Base-by-base conservation (phyloP, 2,888 invertebrate genomes). In the Prosapia bicincta region DNA sequence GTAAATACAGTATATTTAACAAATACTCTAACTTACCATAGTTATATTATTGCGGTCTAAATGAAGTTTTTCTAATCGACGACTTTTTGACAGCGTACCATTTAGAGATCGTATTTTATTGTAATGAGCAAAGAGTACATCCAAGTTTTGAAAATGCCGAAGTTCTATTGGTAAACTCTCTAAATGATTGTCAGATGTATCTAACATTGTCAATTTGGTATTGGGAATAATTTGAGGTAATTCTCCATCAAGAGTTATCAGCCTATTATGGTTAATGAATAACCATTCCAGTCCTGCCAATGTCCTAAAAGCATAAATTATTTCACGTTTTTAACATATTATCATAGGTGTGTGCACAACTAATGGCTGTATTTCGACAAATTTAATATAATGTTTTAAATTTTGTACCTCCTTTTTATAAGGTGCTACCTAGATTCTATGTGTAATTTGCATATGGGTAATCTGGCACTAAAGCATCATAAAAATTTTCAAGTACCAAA, bases 11-110 rank as follows among this genome's bases (percentile, higher is more conserved):
- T n/a, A n/a, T n/a, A n/a, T n/a, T n/a, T n/a, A n/a, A n/a, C n/a
- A n/a, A n/a, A n/a, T n/a, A n/a, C n/a, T n/a, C n/a, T n/a, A 30
- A 6, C 88, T 88, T 85, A 94, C 91, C 83, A 87, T 89, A 84
- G 91, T 90, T 77, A 95, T 89, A 82, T 90, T 88, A 84, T 95
- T 95, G 82, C 92, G 90, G 3, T 91, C 91, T 23, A 93, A 87
- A 78, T 91, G 89, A 43, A 94, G 87, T 76, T 90, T 87, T 82
- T 89, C 88, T 65, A 95, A 83, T 78, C 88, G 88, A 74, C 88
- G 88, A 0, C 91, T 90, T 83, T 92, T 92, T 77, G 91, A 89
- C 26, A 95, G 84, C 0, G 91, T 89, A 0, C 93, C 92, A 81
- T 93, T 91, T 66, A 95, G 86, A 1, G 90, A 88, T 76, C 88